These are phyloP conservation scores for Thrips palmi DNA, from an alignment of 1,140 invertebrate genomes.

Conservation along the genomic window DNA sequence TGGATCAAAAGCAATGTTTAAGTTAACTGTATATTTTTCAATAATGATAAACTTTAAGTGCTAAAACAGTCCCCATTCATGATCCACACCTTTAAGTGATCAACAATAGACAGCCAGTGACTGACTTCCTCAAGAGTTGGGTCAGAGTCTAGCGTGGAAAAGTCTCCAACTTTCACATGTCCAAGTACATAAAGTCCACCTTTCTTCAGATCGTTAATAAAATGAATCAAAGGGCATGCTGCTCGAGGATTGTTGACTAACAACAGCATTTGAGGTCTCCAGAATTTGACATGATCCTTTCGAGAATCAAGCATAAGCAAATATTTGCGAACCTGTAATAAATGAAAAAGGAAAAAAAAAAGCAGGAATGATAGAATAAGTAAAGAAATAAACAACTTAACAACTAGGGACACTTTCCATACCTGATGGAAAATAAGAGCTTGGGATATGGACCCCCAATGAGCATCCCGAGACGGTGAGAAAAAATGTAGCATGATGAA, in stretches of 20 bases:
- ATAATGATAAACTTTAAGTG: not conserved
- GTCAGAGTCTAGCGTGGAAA: conserved; percentile 34
- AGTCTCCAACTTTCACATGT: conserved; percentile 62
- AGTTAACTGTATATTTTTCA: not conserved
- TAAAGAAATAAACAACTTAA: not conserved
- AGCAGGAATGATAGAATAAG: conserved; percentile 1
- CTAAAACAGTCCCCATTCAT: not conserved
- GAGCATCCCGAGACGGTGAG: conserved; percentile 60
- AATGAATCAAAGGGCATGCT: conserved; percentile 79
- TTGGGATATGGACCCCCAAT: conserved; percentile 96
- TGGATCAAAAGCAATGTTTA: conserved; percentile 6
- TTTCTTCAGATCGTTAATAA: conserved; percentile 98
- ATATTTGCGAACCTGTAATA: conserved; percentile 75
- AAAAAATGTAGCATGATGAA: conserved; percentile 81
- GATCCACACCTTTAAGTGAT: conserved; percentile 50
- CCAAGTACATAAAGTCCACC: conserved; percentile 90
- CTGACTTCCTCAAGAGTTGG: conserved; percentile 56
- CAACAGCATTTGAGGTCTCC: conserved; percentile 92
- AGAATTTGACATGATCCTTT: conserved; percentile 97
- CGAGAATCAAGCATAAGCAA: conserved; percentile 84
- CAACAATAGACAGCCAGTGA: conserved; percentile 73
- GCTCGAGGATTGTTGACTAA: conserved; percentile 84
- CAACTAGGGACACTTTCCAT: conserved; percentile 4
- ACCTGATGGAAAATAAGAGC: conserved; percentile 98
- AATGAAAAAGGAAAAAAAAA: not conserved